Evolutionary conservation across 2,113 vertebrate species (phyloP).

Genomic region (Solea solea): DNA sequence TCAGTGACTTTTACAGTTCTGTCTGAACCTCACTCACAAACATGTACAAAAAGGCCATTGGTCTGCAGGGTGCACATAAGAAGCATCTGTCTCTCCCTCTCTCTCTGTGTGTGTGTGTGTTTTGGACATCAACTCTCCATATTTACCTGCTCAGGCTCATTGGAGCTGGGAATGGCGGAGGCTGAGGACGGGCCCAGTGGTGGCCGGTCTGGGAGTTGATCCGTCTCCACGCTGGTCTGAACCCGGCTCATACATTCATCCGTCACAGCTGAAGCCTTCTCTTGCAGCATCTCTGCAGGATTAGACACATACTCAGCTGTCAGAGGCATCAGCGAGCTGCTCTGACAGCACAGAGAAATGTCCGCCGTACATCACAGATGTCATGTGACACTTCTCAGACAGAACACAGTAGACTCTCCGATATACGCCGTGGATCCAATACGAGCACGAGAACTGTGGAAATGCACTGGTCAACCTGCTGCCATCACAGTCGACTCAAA

Average conservation of each 20-base stretch:
- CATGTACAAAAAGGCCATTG: too few species aligned
- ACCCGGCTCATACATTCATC: slow-evolving; percentile 88
- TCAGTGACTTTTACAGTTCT: too few species aligned
- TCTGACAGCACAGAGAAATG: slow-evolving; percentile 2
- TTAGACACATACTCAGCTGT: slow-evolving; percentile 58
- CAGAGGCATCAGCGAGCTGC: slow-evolving; percentile 27
- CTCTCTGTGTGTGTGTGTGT: neutral
- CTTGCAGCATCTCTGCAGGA: slow-evolving; percentile 95
- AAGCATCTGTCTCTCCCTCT: neutral
- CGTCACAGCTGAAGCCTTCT: slow-evolving; percentile 91
- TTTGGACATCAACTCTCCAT: neutral
- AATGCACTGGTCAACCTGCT: neutral
- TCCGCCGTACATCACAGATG: neutral
- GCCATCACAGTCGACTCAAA: neutral
- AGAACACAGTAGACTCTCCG: neutral
- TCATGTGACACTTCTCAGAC: slow-evolving; percentile 11
- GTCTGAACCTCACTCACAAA: too few species aligned
- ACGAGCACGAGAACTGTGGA: neutral
- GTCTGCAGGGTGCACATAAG: neutral
- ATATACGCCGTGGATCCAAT: neutral
- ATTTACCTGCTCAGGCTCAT: slow-evolving; percentile 90
- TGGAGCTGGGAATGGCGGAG: slow-evolving; percentile 84
- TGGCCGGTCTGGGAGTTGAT: slow-evolving; percentile 82
- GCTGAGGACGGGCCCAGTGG: slow-evolving; percentile 83
- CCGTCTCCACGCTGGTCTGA: slow-evolving; percentile 81